Evolutionary conservation across 2,797 vertebrate genomes (phyloP), one percentile per base, ranked within the genome.

Genomic region (Ciconia nigra): DNA sequence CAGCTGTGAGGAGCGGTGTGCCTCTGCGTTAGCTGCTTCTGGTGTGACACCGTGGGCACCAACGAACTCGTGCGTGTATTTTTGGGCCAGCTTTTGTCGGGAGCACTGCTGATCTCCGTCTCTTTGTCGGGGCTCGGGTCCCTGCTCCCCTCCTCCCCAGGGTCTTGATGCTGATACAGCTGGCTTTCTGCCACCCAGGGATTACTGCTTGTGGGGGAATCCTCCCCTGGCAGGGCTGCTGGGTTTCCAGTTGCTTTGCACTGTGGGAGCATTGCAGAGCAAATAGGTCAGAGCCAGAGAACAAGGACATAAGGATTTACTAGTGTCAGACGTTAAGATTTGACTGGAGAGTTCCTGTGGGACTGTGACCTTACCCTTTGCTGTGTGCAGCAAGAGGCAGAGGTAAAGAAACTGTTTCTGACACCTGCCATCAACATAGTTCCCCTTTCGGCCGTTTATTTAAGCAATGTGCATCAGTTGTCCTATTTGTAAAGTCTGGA

Each of bases 91-190:
- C 35, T 91, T 55, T 42, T 44, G 22, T 22, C 0, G 4, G 41
- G 16, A 59, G 35, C 28, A 16, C 24, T 49, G 72, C 51, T 59
- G 39, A 18, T 39, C 62, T 52, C 17, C 5, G 4, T 22, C 26
- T 29, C 31, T 19, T 12, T 26, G 19, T 10, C 1, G 2, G 29
- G 31, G 15, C 57, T 15, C 0, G 1, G 29, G 41, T 65, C 24
- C 33, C 55, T 2, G 0, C 4, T 35, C 3, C 24, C 13, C n/a
- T 13, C 9, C 14, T 52, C 28, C 55, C 29, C 9, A 5, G 24
- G 15, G n/a, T 35, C 39, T n/a, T 5, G 1, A 2, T 25, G n/a
- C 37, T 1, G 0, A 2, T 6, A 9, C 1, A 2, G 20, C 41
- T 69, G 79, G 62, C 7, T 8, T 13, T 51, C 15, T n/a, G 71